A percentile compares a stretch with the other conserved stretches of the same genome.
Conservation (phyloP, 2,797 vertebrate species). For the Gorsachius magnificus region DNA sequence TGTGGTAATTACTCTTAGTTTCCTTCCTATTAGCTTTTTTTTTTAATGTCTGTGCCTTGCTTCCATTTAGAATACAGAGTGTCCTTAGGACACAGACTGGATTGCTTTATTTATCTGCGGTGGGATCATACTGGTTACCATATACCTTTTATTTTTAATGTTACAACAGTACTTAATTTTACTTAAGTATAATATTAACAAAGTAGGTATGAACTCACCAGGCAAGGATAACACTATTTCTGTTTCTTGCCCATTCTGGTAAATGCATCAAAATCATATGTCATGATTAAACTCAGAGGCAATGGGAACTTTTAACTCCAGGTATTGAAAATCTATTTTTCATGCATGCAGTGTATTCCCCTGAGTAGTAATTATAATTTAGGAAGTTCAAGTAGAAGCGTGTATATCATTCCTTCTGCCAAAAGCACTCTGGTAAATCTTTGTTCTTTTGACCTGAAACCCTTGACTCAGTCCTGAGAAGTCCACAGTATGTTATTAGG, state of each 20-base stretch:
- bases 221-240: background rate
- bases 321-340: conserved; percentile 48
- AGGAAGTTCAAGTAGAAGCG: conserved; percentile 35
- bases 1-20: background rate
- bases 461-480: conserved; percentile 16
- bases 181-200: background rate
- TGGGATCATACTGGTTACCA: background rate
- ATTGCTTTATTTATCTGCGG: background rate
- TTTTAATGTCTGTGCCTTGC: background rate
- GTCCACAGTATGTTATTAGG: background rate
- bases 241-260: background rate
- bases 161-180: background rate
- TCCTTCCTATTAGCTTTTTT: background rate
- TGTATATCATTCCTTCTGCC: conserved; percentile 22
- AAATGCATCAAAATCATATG: background rate
- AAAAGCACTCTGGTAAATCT: conserved; percentile 29
- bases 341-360: background rate
- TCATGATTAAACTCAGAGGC: conserved; percentile 10
- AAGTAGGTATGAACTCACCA: background rate
- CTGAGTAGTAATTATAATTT: conserved; percentile 46
- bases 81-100: background rate
- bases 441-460: conserved; percentile 44
- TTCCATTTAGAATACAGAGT: background rate
- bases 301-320: conserved; percentile 22
- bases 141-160: background rate